phyloP scores from a whole-genome alignment of 2,888 invertebrate genomes.

The Tineola bisselliella region DNA sequence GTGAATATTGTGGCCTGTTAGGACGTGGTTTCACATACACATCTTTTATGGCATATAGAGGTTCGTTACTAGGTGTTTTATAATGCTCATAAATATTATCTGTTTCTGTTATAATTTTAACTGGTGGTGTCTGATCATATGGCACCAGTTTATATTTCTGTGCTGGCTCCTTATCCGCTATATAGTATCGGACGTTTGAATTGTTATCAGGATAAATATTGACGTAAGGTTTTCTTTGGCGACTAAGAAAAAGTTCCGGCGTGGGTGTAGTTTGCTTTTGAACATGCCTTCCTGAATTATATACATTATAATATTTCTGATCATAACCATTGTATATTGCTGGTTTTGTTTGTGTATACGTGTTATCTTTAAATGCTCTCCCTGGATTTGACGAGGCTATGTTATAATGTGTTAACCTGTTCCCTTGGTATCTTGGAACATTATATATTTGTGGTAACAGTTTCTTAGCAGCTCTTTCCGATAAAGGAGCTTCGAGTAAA shows the following conservation, averaged over 20 bases:
- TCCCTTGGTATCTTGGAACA: constrained; percentile 58
- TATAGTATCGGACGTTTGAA: constrained; percentile 45
- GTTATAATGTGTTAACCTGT: constrained; percentile 54
- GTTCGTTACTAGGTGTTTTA: constrained; percentile 19
- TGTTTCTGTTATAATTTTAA: constrained; percentile 27
- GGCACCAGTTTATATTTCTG: constrained; percentile 59
- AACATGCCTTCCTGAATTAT: constrained; percentile 31
- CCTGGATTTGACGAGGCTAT: constrained; percentile 57
- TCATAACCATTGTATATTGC: constrained; percentile 36
- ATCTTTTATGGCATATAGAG: constrained; percentile 36
- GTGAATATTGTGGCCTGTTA: constrained; percentile 33
- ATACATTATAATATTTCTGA: constrained; percentile 25
- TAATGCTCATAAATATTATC: constrained; percentile 16
- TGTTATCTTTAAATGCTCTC: constrained; percentile 46
- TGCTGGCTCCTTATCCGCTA: constrained; percentile 39
- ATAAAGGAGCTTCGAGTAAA: constrained; percentile 35
- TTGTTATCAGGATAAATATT: constrained; percentile 38
- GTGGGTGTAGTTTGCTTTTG: constrained; percentile 38
- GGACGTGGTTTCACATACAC: constrained; percentile 44
- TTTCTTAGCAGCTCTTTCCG: constrained; percentile 41
- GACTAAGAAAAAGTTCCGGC: constrained; percentile 14
- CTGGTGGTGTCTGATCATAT: constrained; percentile 58
- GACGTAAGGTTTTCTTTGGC: constrained; percentile 36
- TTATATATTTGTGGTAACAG: constrained; percentile 37
- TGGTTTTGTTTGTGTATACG: constrained; percentile 32